Conservation (phyloP, 2,888 invertebrate genomes). For the Zootermopsis nevadensis region DNA sequence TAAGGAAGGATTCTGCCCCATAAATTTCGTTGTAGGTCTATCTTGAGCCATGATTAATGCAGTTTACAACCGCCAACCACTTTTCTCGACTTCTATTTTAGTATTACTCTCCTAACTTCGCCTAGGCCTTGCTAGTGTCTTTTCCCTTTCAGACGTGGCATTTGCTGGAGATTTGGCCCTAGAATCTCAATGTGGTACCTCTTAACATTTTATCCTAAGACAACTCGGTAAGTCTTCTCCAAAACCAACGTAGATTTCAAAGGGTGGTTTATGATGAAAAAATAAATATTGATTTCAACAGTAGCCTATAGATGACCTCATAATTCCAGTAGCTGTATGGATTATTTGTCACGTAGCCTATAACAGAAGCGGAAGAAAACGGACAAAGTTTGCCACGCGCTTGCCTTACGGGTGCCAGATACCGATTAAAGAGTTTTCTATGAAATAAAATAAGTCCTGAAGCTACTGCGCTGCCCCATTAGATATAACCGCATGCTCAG, state of each 20-base stretch:
- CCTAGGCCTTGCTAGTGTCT: no score
- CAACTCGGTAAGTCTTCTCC: no score
- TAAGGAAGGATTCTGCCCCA: no score
- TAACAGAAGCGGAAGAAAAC: background rate
- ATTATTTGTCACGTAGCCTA: background rate
- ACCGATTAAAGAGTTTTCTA: constrained; percentile 24
- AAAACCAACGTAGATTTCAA: background rate
- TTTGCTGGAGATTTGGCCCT: no score
- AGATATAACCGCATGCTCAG: background rate
- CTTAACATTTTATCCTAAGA: no score
- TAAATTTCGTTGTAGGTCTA: no score
- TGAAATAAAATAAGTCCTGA: constrained; percentile 29
- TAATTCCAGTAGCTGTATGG: background rate
- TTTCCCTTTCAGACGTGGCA: no score
- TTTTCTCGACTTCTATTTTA: no score
- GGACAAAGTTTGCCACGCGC: background rate
- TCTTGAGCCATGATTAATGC: no score
- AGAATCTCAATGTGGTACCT: no score
- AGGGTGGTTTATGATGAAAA: background rate
- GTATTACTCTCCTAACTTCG: no score
- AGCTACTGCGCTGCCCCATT: constrained; percentile 23
- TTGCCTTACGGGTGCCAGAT: background rate
- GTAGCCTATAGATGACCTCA: background rate
- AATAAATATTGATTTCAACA: background rate
- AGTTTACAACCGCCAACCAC: no score